These are phyloP conservation scores for Callosobruchus maculatus DNA, from an alignment of 2,888 invertebrate species.

Conservation along the genomic window DNA sequence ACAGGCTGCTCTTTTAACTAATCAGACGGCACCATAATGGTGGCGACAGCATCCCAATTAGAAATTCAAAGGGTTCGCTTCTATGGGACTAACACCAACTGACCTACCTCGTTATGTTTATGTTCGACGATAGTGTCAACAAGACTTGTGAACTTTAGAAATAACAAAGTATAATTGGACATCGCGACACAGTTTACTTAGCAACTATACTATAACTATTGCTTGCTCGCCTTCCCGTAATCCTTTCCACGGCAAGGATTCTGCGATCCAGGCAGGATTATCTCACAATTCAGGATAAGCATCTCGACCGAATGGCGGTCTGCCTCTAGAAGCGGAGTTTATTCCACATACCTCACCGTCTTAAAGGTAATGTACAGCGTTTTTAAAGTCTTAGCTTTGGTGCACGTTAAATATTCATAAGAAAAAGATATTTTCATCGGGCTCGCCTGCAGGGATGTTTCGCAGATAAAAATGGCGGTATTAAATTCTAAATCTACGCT, in stretches of 20 bases:
- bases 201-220: not conserved
- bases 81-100: too few relatives aligned
- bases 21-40: too few relatives aligned
- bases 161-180: not conserved
- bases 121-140: too few relatives aligned
- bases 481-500: not conserved
- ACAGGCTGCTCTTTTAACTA: too few relatives aligned
- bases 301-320: constrained; percentile 12
- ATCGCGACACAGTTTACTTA: not conserved
- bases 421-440: not conserved
- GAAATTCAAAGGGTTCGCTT: too few relatives aligned
- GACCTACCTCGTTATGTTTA: too few relatives aligned
- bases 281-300: constrained; percentile 18
- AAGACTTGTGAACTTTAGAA: not conserved
- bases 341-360: constrained; percentile 7
- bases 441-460: not conserved
- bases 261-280: not conserved
- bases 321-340: not conserved
- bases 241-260: not conserved
- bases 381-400: not conserved
- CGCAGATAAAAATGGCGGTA: not conserved
- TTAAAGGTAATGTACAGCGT: constrained; percentile 5
- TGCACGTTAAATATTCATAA: not conserved
- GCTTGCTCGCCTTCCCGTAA: not conserved
- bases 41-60: too few relatives aligned